Base-by-base conservation (phyloP, 1,140 invertebrate species). In the Drosophila bifasciata region DNA sequence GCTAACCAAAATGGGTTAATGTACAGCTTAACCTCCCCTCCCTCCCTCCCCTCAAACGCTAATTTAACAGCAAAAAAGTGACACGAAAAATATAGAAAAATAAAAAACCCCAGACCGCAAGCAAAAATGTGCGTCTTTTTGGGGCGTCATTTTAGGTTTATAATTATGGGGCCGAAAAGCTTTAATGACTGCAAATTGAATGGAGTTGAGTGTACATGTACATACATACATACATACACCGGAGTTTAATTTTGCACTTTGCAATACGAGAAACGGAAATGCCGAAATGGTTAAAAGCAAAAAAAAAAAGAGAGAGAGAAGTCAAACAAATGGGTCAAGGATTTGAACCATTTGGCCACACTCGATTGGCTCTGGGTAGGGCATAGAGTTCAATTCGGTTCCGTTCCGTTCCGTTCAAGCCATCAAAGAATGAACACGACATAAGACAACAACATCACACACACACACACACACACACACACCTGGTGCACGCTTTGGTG, bases 291-390 rank as follows among this genome's bases (percentile, higher is more conserved):
- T 49, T 45, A 43, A 72, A 13, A 11, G 11, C 13, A 13, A 5
- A 40, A 44, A 44, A 44, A 44, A 7, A 58, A 17, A 36, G 11
- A 36, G 32, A 36, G 40, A 21, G 49, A 55, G 61, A 80, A 72
- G 51, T 60, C 59, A 44, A 63, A 45, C 69, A 86, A 79, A 83
- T 83, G 81, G 77, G 72, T 76, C 80, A 84, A 86, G 79, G 79
- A 84, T 83, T 79, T 73, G 69, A 74, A 67, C 81, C 63, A 73
- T 85, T 85, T 80, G 69, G 70, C 58, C 72, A 84, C 79, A 84
- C 79, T 85, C 57, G 69, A 84, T 85, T 84, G 79, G 50, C 66
- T 79, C 69, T 52, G 73, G 67, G 78, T 50, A 73, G 73, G 59
- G 73, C 68, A 48, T 60, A 78, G 70, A 84, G 69, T 75, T 84